Conservation (phyloP, 2,888 invertebrate genomes). For the Mythimna albipuncta region DNA sequence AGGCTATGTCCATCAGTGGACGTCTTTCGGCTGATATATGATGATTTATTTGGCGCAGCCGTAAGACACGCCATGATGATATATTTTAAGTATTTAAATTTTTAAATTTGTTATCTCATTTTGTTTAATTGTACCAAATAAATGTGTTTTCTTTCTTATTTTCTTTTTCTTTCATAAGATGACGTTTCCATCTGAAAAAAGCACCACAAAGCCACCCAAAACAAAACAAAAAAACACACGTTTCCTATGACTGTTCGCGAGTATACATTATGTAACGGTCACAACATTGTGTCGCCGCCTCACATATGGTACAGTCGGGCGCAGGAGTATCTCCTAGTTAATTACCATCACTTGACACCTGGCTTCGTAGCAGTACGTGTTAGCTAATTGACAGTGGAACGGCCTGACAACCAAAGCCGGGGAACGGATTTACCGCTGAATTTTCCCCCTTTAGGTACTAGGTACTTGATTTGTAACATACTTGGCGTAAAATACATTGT, state of each 20-base stretch:
- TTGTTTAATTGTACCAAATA: no score
- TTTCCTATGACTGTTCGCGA: conserved; percentile 8
- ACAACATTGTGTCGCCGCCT: conserved; percentile 46
- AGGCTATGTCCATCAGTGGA: no score
- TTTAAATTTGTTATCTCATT: no score
- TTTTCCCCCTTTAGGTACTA: conserved; percentile 64
- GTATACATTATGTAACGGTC: conserved; percentile 35
- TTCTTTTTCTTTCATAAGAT: no score
- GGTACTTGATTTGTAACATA: conserved; percentile 50
- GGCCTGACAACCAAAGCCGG: conserved; percentile 78
- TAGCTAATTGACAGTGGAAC: conserved; percentile 86
- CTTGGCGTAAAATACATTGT: conserved; percentile 52
- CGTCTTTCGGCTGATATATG: no score
- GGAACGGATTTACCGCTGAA: conserved; percentile 77
- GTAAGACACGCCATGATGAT: no score
- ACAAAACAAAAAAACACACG: conserved; percentile 11
- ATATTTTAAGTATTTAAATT: no score
- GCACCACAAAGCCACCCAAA: not conserved
- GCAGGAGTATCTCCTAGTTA: conserved; percentile 76
- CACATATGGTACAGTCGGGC: conserved; percentile 50
- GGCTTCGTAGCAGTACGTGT: conserved; percentile 80
- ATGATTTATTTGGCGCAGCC: no score
- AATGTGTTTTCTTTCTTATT: no score
- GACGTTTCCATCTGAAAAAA: no score
- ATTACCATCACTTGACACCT: conserved; percentile 87